Conservation (phyloP, 2,113 vertebrate species). For the Rhinolophus sinicus region DNA sequence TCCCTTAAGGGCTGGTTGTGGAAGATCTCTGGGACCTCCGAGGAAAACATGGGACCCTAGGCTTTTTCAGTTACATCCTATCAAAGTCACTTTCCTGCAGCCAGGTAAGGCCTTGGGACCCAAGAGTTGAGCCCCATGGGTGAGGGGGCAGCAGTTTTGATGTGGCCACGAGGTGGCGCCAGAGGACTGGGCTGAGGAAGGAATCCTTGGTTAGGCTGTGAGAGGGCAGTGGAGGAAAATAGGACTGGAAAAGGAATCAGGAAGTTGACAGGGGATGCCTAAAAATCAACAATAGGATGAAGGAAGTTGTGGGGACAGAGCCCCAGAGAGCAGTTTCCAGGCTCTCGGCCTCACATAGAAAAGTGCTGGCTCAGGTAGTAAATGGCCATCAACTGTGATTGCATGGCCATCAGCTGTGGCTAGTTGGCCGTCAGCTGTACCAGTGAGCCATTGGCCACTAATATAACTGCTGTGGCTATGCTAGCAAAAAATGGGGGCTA, state of each 20-base stretch:
- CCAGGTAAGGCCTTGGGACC: too few species aligned
- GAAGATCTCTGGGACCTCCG: background rate
- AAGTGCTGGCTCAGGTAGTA: too few species aligned
- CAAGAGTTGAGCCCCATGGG: rapidly evolving
- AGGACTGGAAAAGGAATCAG: background rate
- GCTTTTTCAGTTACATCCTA: background rate
- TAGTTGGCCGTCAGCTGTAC: too few species aligned
- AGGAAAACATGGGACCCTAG: background rate
- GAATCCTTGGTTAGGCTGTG: rapidly evolving
- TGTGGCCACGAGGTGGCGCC: background rate
- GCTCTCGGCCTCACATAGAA: too few species aligned
- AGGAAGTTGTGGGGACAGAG: too few species aligned
- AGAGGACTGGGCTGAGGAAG: background rate
- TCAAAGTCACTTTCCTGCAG: background rate
- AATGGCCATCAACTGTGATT: too few species aligned
- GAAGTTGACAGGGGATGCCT: too few species aligned
- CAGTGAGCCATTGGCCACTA: too few species aligned
- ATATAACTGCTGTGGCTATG: too few species aligned
- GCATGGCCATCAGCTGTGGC: too few species aligned
- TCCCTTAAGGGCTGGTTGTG: background rate
- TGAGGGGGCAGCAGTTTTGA: background rate
- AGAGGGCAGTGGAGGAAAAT: rapidly evolving
- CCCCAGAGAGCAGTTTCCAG: too few species aligned
- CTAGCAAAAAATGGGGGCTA: too few species aligned
- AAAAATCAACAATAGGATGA: background rate